These are phyloP conservation scores for Macrochelys suwanniensis DNA, from an alignment of 2,797 vertebrate genomes.

Conservation along the genomic window DNA sequence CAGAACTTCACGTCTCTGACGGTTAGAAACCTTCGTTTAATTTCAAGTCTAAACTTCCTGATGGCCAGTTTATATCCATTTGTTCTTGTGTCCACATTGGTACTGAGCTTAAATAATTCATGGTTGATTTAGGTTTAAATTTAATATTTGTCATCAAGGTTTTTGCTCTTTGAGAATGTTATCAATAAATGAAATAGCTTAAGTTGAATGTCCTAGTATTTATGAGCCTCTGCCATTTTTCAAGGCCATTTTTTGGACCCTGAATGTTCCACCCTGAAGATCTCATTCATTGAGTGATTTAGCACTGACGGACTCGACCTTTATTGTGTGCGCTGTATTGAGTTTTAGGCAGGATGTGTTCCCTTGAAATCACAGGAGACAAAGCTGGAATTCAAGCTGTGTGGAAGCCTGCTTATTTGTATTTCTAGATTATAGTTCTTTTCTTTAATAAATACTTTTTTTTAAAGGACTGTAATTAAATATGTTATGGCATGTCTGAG, in stretches of 20 bases:
- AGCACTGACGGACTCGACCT: background rate
- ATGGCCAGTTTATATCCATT: too few relatives aligned
- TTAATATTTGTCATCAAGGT: background rate
- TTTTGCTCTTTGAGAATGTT: background rate
- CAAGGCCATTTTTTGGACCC: background rate
- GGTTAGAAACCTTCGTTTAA: too few relatives aligned
- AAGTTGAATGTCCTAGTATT: background rate
- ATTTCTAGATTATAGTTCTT: background rate
- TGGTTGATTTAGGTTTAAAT: background rate
- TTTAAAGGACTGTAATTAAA: background rate
- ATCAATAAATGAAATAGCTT: background rate
- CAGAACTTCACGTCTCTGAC: too few relatives aligned
- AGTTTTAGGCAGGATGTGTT: conserved; percentile 7
- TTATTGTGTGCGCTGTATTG: background rate
- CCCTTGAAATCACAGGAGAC: conserved; percentile 8
- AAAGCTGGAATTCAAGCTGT: background rate
- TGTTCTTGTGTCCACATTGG: too few relatives aligned
- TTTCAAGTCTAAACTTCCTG: too few relatives aligned
- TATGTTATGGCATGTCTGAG: background rate
- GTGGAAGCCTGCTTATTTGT: background rate
- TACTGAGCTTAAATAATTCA: too few relatives aligned
- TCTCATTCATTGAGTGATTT: background rate
- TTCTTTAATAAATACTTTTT: background rate
- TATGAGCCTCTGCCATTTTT: background rate
- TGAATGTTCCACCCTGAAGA: background rate